Conservation (phyloP, 2,888 invertebrate genomes). For the Meandrusa payeni region DNA sequence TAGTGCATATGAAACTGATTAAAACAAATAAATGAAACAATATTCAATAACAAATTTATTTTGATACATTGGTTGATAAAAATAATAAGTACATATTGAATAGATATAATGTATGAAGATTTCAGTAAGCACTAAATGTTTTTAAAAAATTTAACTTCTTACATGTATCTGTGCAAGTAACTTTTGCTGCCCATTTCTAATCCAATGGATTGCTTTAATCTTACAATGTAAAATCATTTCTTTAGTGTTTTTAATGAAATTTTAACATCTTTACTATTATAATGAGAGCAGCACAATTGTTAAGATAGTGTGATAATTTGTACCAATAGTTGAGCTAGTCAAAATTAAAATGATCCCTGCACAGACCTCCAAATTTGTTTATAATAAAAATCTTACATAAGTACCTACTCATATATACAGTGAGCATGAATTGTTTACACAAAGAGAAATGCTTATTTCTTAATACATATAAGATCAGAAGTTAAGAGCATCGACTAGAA, state of each 20-base stretch:
- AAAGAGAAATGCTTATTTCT: conserved; percentile 63
- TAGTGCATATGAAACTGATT: conserved; percentile 12
- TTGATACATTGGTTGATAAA: conserved; percentile 65
- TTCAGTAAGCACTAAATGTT: conserved; percentile 50
- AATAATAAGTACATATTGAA: conserved; percentile 58
- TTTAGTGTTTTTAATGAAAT: too few relatives aligned
- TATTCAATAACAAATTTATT: conserved; percentile 74
- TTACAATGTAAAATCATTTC: too few relatives aligned
- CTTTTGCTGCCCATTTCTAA: background rate
- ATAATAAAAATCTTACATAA: conserved; percentile 33
- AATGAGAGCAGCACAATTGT: too few relatives aligned
- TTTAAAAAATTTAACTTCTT: conserved; percentile 29
- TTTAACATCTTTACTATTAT: too few relatives aligned
- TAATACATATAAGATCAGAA: conserved; percentile 48
- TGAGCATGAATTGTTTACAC: conserved; percentile 56
- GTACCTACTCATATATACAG: conserved; percentile 42
- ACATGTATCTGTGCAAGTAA: conserved; percentile 20
- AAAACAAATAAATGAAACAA: conserved; percentile 57
- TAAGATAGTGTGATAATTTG: too few relatives aligned
- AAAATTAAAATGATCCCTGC: background rate
- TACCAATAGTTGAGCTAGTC: conserved; percentile 24
- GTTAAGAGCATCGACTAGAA: conserved; percentile 65
- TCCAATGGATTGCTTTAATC: too few relatives aligned
- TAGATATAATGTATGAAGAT: conserved; percentile 44
- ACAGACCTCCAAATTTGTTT: conserved; percentile 10